Percentiles rank a stretch among this genome's conserved stretches.
phyloP scores from a whole-genome alignment of 2,888 invertebrate species.

The Zeuzera pyrina region DNA sequence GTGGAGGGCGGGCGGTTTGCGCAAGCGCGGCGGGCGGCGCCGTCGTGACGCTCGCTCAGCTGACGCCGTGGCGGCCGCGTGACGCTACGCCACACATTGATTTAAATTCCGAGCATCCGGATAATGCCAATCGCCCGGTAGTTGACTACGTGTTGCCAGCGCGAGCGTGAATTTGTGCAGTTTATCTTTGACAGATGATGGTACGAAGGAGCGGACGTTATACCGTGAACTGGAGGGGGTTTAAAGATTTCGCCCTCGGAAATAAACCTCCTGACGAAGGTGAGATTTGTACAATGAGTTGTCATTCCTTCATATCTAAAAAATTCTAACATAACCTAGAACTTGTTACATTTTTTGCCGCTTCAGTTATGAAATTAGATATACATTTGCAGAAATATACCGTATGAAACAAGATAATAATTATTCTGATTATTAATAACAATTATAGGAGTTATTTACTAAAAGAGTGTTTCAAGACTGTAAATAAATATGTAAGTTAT shows the following conservation, averaged over 20 bases:
- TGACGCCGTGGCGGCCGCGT: constrained; percentile 49
- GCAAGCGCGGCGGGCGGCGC: constrained; percentile 49
- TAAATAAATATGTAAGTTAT: too few relatives aligned
- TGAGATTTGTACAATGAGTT: constrained; percentile 25
- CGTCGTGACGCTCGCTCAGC: constrained; percentile 50
- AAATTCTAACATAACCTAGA: constrained; percentile 36
- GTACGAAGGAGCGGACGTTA: constrained; percentile 67
- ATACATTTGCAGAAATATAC: too few relatives aligned
- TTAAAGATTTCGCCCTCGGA: constrained; percentile 58
- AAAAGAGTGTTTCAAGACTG: too few relatives aligned
- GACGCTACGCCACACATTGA: constrained; percentile 43
- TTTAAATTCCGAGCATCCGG: constrained; percentile 37
- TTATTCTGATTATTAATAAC: too few relatives aligned
- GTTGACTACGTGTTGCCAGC: constrained; percentile 18
- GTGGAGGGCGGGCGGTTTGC: constrained; percentile 35
- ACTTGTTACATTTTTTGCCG: too few relatives aligned
- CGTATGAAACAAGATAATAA: too few relatives aligned
- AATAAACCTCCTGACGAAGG: constrained; percentile 67
- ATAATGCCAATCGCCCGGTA: constrained; percentile 27
- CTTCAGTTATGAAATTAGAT: too few relatives aligned
- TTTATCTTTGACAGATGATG: constrained; percentile 44
- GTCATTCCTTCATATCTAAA: constrained; percentile 3
- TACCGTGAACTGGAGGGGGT: constrained; percentile 68
- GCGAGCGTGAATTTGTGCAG: constrained; percentile 13
- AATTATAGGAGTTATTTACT: too few relatives aligned